Percentiles rank a stretch among this genome's conserved stretches.
Conservation (phyloP, 1,140 invertebrate genomes). For the Eurosta solidaginis region DNA sequence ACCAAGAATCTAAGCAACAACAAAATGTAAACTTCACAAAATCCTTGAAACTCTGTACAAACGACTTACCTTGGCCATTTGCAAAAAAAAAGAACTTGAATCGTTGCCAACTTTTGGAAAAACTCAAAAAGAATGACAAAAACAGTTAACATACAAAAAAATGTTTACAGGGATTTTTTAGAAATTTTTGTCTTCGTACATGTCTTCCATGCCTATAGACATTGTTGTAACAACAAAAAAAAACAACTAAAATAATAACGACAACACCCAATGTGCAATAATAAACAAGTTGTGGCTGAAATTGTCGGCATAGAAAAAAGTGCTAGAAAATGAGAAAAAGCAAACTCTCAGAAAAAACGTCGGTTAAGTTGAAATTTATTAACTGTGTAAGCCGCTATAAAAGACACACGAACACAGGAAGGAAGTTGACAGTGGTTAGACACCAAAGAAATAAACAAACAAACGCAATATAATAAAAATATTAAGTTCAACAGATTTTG, state of each 20-base stretch:
- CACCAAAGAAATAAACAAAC: neutral
- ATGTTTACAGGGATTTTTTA: neutral
- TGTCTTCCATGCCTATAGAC: neutral
- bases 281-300: conserved; percentile 10
- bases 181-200: neutral
- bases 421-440: neutral
- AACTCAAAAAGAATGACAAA: neutral
- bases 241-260: neutral
- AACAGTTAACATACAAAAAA: neutral
- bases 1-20: neutral
- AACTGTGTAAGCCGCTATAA: conserved; percentile 2
- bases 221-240: neutral
- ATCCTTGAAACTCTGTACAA: neutral
- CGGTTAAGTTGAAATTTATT: conserved; percentile 26
- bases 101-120: neutral
- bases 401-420: neutral
- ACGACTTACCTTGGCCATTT: neutral
- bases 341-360: neutral
- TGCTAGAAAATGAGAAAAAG: neutral
- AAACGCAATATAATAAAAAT: neutral
- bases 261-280: neutral
- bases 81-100: neutral
- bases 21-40: neutral
- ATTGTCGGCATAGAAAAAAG: neutral
- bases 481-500: neutral